Evolutionary conservation across 1,140 invertebrate genomes (phyloP).

Genomic region (Protaetia brevitarsis): DNA sequence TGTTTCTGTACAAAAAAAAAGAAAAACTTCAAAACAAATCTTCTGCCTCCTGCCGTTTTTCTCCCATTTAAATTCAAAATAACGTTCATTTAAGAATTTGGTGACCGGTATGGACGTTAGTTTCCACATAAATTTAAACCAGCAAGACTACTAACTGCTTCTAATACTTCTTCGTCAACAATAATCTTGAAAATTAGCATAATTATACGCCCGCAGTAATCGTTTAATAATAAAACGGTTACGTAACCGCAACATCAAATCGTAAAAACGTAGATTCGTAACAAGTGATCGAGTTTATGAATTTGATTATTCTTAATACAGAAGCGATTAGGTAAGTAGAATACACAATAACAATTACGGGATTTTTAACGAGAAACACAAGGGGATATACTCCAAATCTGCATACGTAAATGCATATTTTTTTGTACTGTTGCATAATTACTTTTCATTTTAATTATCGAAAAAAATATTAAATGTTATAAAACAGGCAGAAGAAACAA

Average conservation of each 20-base stretch:
- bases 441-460: background rate
- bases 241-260: background rate
- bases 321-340: too few relatives aligned
- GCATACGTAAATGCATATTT: background rate
- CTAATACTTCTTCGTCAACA: background rate
- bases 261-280: too few relatives aligned
- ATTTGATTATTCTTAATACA: background rate
- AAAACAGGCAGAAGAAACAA: background rate
- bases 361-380: background rate
- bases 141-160: too few relatives aligned
- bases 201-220: background rate
- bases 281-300: too few relatives aligned
- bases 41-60: too few relatives aligned
- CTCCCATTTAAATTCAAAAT: too few relatives aligned
- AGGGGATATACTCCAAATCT: background rate
- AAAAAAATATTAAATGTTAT: background rate
- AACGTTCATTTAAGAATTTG: too few relatives aligned
- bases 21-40: too few relatives aligned
- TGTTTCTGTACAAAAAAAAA: too few relatives aligned
- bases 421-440: background rate
- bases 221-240: background rate
- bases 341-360: background rate
- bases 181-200: background rate
- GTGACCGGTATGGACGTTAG: too few relatives aligned
- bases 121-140: too few relatives aligned